phyloP scores from a whole-genome alignment of 2,113 vertebrate genomes.

The Asarcornis scutulata region DNA sequence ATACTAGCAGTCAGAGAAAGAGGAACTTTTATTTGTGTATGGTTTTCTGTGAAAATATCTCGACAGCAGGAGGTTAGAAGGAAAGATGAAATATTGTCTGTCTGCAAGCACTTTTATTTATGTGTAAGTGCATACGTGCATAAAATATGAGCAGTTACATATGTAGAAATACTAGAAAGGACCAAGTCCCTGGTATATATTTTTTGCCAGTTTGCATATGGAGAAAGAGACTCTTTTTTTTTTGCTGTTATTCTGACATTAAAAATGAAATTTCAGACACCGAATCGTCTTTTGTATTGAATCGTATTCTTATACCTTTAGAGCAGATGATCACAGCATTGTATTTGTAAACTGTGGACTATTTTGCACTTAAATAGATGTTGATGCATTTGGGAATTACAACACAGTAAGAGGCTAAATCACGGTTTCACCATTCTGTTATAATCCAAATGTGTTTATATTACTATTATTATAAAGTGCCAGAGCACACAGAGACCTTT shows the following conservation, averaged over 20 bases:
- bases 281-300: constrained; percentile 47
- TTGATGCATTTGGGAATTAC: constrained; percentile 56
- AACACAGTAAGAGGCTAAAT: constrained; percentile 27
- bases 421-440: constrained; percentile 41
- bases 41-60: constrained; percentile 45
- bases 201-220: constrained; percentile 34
- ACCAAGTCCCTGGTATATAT: not conserved
- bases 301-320: constrained; percentile 17
- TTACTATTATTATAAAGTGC: constrained; percentile 52
- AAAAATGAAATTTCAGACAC: constrained; percentile 54
- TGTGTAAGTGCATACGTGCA: constrained; percentile 35
- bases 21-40: constrained; percentile 39
- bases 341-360: constrained; percentile 39
- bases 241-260: constrained; percentile 49
- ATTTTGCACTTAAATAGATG: constrained; percentile 60
- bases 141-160: constrained; percentile 46
- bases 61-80: constrained; percentile 56
- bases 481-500: not conserved
- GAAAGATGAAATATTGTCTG: constrained; percentile 54
- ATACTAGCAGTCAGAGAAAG: not conserved
- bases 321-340: not conserved
- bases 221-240: constrained; percentile 40
- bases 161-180: constrained; percentile 42
- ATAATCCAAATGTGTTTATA: constrained; percentile 54
- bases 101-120: constrained; percentile 48